phyloP scores from a whole-genome alignment of 1,140 invertebrate species.

The Drosophila simulans region DNA sequence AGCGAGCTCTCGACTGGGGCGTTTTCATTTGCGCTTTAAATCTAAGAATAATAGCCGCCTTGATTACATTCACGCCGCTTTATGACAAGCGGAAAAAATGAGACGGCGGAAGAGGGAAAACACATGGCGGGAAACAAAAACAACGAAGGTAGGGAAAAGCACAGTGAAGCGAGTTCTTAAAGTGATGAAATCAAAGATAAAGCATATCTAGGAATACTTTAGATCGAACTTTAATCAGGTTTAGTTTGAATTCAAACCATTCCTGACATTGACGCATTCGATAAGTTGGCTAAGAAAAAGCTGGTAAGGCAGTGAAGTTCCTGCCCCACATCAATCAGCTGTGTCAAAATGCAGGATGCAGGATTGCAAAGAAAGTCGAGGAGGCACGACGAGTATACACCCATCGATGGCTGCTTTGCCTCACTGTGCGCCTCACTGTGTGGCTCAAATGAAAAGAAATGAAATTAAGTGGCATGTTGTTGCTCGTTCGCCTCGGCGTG shows the following conservation, averaged over 20 bases:
- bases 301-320: too few species aligned
- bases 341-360: too few species aligned
- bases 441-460: slow-evolving; percentile 67
- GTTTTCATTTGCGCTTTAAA: slow-evolving; percentile 80
- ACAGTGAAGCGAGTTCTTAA: background rate
- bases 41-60: slow-evolving; percentile 81
- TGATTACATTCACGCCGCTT: slow-evolving; percentile 81
- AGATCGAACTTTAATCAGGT: too few species aligned
- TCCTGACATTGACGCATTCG: too few species aligned
- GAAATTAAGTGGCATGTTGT: slow-evolving; percentile 77
- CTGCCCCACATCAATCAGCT: too few species aligned
- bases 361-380: too few species aligned
- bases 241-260: too few species aligned
- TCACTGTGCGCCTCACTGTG: slow-evolving; percentile 45
- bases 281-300: too few species aligned
- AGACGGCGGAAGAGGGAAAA: background rate
- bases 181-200: background rate
- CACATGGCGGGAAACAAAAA: slow-evolving; percentile 16
- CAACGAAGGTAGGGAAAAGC: slow-evolving; percentile 15
- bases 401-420: background rate
- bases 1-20: slow-evolving; percentile 19
- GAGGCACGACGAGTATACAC: too few species aligned
- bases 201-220: too few species aligned
- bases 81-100: slow-evolving; percentile 68
- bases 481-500: slow-evolving; percentile 16